phyloP scores from a whole-genome alignment of 2,888 invertebrate species.

The Lepeophtheirus nordmannii region DNA sequence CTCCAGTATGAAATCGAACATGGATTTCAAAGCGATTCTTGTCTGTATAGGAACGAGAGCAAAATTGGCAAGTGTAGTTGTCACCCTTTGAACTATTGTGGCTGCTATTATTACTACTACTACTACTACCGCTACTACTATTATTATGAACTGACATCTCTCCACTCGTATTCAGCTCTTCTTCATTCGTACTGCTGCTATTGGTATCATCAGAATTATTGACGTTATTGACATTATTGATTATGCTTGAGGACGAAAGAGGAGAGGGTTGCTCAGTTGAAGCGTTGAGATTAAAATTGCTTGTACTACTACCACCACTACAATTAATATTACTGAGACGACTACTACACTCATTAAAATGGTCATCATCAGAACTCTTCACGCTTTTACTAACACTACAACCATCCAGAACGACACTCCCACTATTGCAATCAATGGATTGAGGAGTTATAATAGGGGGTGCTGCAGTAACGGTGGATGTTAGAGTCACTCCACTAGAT shows the following conservation, averaged over 20 bases:
- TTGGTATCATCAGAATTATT: too few relatives aligned
- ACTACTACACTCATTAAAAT: background rate
- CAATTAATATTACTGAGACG: background rate
- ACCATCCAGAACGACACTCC: too few relatives aligned
- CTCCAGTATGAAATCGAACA: constrained; percentile 23
- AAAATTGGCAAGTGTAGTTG: constrained; percentile 13
- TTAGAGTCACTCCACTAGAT: too few relatives aligned
- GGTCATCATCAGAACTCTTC: background rate
- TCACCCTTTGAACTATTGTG: background rate
- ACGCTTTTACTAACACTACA: too few relatives aligned
- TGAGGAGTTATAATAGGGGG: too few relatives aligned
- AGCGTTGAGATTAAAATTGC: background rate
- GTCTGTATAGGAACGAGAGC: constrained; percentile 12
- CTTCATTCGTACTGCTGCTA: too few relatives aligned
- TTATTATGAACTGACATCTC: too few relatives aligned
- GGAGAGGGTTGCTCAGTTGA: background rate
- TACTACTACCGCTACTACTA: background rate
- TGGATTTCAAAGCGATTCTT: constrained; percentile 21
- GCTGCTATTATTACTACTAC: background rate
- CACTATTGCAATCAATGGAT: too few relatives aligned
- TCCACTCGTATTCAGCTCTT: too few relatives aligned
- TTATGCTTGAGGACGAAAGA: too few relatives aligned
- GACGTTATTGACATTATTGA: too few relatives aligned
- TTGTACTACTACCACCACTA: constrained; percentile 14
- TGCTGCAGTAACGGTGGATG: too few relatives aligned